These are phyloP conservation scores for Emydoidea blandingii DNA, from an alignment of 2,797 vertebrate genomes.

Conservation along the genomic window DNA sequence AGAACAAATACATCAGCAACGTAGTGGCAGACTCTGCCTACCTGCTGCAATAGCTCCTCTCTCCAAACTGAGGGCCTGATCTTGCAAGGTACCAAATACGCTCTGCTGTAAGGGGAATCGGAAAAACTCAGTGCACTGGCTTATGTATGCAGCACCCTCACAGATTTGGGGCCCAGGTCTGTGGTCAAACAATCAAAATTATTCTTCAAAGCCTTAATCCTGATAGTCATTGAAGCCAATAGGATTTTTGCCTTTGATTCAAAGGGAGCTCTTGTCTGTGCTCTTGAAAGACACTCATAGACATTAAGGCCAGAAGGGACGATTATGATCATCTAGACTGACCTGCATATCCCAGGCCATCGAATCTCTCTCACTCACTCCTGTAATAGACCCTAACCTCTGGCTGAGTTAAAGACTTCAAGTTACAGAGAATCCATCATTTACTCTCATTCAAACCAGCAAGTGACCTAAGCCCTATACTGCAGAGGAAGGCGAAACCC, in stretches of 20 bases:
- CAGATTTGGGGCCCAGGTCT: not conserved
- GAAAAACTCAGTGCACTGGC: not conserved
- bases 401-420: not conserved
- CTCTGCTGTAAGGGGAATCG: not conserved
- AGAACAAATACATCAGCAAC: slow-evolving; percentile 12
- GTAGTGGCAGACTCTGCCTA: slow-evolving; percentile 28
- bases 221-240: not conserved
- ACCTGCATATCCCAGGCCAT: not conserved
- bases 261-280: slow-evolving; percentile 20
- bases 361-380: not conserved
- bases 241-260: not conserved
- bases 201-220: slow-evolving; percentile 14
- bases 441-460: not conserved
- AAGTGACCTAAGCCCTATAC: not conserved
- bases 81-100: not conserved
- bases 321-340: not conserved
- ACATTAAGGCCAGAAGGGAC: not conserved
- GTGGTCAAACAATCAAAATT: not conserved
- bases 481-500: not conserved
- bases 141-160: accelerated
- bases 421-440: not conserved
- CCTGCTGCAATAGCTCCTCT: not conserved
- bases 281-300: slow-evolving; percentile 62
- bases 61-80: not conserved
- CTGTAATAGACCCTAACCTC: not conserved